Percentiles rank a stretch among this genome's conserved stretches.
Evolutionary conservation across 2,797 vertebrate genomes (phyloP).

Genomic region (Bradypus variegatus): DNA sequence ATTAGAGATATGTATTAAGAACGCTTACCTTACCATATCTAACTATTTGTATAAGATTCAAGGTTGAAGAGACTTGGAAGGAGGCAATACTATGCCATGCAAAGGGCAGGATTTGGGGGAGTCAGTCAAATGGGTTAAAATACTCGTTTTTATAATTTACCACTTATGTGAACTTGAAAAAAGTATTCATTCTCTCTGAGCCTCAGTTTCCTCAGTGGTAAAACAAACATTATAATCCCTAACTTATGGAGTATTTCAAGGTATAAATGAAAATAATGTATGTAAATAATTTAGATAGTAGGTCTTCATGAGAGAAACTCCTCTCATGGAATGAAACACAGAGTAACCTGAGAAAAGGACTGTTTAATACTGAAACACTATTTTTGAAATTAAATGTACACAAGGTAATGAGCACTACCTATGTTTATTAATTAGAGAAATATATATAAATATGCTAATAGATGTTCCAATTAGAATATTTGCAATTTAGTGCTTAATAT

Average conservation of each 20-base stretch:
- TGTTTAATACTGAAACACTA: neutral
- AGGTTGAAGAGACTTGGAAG: neutral
- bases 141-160: neutral
- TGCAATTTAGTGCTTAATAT: slow-evolving; percentile 8
- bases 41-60: neutral
- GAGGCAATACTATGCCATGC: neutral
- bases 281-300: neutral
- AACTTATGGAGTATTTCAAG: neutral
- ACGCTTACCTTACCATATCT: neutral
- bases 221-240: neutral
- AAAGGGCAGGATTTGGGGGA: neutral
- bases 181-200: neutral
- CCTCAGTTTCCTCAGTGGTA: neutral
- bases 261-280: neutral
- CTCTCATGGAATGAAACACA: neutral
- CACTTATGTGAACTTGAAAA: neutral
- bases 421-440: neutral
- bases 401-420: neutral
- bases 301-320: neutral
- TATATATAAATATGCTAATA: neutral
- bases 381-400: slow-evolving; percentile 20
- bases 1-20: neutral
- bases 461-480: neutral
- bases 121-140: neutral
- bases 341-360: neutral